Conservation (phyloP, 1,140 invertebrate genomes). For the Neuroterus valhalla region DNA sequence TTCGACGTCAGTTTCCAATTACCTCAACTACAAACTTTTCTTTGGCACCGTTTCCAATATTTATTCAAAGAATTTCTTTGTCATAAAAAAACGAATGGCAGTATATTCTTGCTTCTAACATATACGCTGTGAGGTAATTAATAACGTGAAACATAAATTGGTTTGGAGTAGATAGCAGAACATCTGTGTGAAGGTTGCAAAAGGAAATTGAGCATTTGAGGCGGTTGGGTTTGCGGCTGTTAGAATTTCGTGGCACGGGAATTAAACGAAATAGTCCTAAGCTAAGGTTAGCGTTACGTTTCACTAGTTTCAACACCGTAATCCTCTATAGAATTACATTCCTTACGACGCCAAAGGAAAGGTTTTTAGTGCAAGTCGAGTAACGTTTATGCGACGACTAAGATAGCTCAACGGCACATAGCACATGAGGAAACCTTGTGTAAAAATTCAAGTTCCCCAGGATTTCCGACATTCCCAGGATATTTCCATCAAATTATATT, state of each 20-base stretch:
- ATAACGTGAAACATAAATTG: neutral
- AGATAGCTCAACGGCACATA: constrained; percentile 8
- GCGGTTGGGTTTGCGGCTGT: constrained; percentile 8
- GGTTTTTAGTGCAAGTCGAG: constrained; percentile 13
- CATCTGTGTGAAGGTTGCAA: too few species aligned
- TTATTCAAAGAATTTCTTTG: too few species aligned
- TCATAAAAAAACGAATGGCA: too few species aligned
- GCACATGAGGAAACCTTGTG: constrained; percentile 2
- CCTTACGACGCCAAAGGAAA: constrained; percentile 8
- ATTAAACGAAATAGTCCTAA: constrained; percentile 10
- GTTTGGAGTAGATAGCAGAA: neutral
- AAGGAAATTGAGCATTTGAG: too few species aligned
- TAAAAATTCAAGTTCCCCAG: constrained; percentile 5
- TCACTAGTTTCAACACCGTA: neutral
- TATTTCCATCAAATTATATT: neutral
- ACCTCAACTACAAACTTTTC: too few species aligned
- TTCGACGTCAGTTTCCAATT: too few species aligned
- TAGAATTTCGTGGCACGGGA: constrained; percentile 5
- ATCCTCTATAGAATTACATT: constrained; percentile 21
- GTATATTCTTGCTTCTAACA: too few species aligned
- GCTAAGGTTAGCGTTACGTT: constrained; percentile 17
- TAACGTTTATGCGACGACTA: constrained; percentile 13
- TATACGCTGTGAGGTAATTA: neutral
- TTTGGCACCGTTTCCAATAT: too few species aligned
- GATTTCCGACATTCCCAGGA: constrained; percentile 13